Evolutionary conservation across 2,888 invertebrate genomes (phyloP), one percentile per base, ranked within the genome.

Genomic region (Eilema sororculum): DNA sequence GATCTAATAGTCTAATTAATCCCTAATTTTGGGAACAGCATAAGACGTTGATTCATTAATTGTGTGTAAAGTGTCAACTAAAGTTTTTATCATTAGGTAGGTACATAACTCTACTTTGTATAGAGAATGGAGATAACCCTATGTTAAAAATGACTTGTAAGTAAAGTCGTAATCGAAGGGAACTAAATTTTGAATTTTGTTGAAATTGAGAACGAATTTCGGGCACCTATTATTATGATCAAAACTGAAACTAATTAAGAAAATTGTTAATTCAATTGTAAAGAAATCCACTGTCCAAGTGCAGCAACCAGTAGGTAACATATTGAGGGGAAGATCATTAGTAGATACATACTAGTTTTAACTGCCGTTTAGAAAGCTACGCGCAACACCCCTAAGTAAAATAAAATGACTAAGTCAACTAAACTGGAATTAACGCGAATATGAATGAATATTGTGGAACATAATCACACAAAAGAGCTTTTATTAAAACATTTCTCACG

Each of bases 401-500:
- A 52, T 52, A n/a, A n/a, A 52, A 52, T 52, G 6, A n/a, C 52
- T n/a, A n/a, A n/a, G 52, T 52, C 20, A 52, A 52, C 52, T 20
- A 46, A 46, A 46, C 46, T 22, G 41, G 24, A 62, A 62, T 62
- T 62, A 41, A 41, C 20, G 20, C 10, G 25, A 52, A 52, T 4
- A n/a, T 62, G 24, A 37, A 62, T 62, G 10, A 62, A 24, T 22
- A 41, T 25, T n/a, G n/a, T n/a, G n/a, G n/a, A 52, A 66, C 59
- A 41, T 28, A 12, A 41, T 59, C n/a, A 22, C 20, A 37, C 46
- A 63, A 63, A 12, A 46, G 62, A 25, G 62, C 63, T 56, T 58
- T 57, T 68, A 69, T 84, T 81, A 77, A 77, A 78, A 76, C 82
- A 81, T 85, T 91, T 95, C 94, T 88, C 94, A 94, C 93, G 91